Conservation (phyloP, 2,113 vertebrate species). For the Oophaga pumilio region DNA sequence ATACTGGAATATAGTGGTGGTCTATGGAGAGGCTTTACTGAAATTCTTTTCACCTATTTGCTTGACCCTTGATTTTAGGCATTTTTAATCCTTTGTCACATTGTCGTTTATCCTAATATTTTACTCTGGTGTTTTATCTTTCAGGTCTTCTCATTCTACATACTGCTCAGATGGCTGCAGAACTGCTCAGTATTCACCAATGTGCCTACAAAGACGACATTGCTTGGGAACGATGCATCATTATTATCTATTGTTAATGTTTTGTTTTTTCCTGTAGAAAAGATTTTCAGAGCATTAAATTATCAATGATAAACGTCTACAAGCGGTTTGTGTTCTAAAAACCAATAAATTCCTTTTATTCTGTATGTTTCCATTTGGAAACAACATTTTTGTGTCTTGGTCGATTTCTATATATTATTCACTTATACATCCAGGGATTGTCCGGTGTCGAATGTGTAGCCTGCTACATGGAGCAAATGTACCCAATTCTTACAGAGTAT, state of each 20-base stretch:
- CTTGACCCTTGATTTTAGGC: background rate
- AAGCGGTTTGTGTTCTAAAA: constrained; percentile 18
- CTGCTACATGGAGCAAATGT: background rate
- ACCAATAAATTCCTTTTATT: constrained; percentile 12
- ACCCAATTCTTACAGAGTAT: background rate
- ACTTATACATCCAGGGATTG: background rate
- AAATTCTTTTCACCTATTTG: background rate
- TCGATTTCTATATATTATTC: no score
- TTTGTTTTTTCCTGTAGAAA: constrained; percentile 14
- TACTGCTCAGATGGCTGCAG: constrained; percentile 8
- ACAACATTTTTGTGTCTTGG: background rate
- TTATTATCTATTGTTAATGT: background rate
- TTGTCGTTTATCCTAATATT: background rate
- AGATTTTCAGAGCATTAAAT: background rate
- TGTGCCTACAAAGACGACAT: constrained; percentile 38
- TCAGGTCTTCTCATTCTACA: constrained; percentile 34
- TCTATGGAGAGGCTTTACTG: no score
- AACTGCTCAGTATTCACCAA: constrained; percentile 34
- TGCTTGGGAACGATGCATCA: constrained; percentile 14
- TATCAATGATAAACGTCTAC: constrained; percentile 2
- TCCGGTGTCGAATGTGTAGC: background rate
- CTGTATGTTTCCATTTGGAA: constrained; percentile 15
- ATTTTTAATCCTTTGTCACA: background rate
- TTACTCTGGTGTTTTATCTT: background rate
- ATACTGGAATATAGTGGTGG: no score